Conservation (phyloP, 2,888 invertebrate species). For the Lasioglossum leucozonium region DNA sequence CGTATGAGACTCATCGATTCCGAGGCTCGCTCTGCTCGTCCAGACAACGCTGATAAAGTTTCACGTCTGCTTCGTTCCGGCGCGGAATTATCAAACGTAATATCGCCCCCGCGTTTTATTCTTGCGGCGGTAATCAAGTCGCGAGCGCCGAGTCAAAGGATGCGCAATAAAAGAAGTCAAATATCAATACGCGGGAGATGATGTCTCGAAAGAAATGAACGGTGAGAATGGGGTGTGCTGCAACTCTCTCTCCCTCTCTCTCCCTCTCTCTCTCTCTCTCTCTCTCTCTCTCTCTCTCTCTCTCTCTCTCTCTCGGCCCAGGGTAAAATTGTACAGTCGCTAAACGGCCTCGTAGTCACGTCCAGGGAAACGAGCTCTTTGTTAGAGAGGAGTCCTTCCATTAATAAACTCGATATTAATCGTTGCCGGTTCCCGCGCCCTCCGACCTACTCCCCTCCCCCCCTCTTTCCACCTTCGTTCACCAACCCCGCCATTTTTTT, state of each 20-base stretch:
- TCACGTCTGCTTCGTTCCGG: slow-evolving; percentile 44
- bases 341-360: slow-evolving; percentile 44
- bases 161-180: slow-evolving; percentile 74
- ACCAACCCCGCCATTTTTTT: background rate
- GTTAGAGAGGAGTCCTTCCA: slow-evolving; percentile 54
- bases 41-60: slow-evolving; percentile 34
- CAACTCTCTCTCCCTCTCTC: no score
- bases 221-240: slow-evolving; percentile 34
- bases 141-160: slow-evolving; percentile 59
- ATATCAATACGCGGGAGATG: slow-evolving; percentile 71
- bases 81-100: slow-evolving; percentile 65
- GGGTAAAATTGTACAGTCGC: slow-evolving; percentile 45
- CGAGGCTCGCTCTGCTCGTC: background rate
- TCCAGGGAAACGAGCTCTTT: slow-evolving; percentile 62
- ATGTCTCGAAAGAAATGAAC: slow-evolving; percentile 66
- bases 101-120: slow-evolving; percentile 60
- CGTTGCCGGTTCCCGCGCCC: slow-evolving; percentile 43
- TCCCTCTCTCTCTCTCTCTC: no score
- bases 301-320: background rate
- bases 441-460: no score
- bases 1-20: slow-evolving; percentile 40
- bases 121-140: slow-evolving; percentile 56
- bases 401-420: slow-evolving; percentile 73
- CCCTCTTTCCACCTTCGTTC: background rate
- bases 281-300: no score